These are phyloP conservation scores for Fukomys damarensis DNA, from an alignment of 2,113 vertebrate species.

Conservation along the genomic window DNA sequence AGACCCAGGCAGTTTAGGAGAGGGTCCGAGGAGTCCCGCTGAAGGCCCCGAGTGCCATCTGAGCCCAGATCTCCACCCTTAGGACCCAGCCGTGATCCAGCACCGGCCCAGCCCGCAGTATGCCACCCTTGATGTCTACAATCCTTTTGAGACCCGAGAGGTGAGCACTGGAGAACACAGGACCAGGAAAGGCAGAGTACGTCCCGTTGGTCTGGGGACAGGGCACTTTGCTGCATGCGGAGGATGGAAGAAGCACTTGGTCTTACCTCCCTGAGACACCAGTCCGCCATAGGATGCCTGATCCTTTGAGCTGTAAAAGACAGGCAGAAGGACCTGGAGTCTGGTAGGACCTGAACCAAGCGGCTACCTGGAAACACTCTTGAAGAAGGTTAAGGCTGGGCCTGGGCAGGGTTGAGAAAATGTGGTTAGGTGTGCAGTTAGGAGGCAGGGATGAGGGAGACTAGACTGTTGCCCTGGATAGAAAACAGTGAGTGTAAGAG, in stretches of 20 bases:
- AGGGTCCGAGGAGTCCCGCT: neutral
- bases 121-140: constrained; percentile 94
- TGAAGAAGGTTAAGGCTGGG: neutral
- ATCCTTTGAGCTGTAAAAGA: neutral
- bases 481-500: neutral
- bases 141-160: constrained; percentile 92
- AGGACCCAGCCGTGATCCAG: constrained; percentile 94
- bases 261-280: neutral
- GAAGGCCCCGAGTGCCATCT: neutral
- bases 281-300: neutral
- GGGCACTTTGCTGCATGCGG: neutral
- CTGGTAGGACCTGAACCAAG: neutral
- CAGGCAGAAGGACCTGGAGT: neutral
- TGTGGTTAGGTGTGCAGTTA: neutral
- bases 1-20: neutral
- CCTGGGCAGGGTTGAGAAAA: neutral
- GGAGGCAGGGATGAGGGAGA: neutral
- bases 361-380: neutral
- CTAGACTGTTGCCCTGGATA: neutral
- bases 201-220: neutral
- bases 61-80: constrained; percentile 57
- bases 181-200: neutral
- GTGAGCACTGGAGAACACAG: constrained; percentile 72
- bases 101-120: constrained; percentile 88
- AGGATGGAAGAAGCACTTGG: neutral